phyloP scores from a whole-genome alignment of 1,140 invertebrate species.

The Papilio helenus region DNA sequence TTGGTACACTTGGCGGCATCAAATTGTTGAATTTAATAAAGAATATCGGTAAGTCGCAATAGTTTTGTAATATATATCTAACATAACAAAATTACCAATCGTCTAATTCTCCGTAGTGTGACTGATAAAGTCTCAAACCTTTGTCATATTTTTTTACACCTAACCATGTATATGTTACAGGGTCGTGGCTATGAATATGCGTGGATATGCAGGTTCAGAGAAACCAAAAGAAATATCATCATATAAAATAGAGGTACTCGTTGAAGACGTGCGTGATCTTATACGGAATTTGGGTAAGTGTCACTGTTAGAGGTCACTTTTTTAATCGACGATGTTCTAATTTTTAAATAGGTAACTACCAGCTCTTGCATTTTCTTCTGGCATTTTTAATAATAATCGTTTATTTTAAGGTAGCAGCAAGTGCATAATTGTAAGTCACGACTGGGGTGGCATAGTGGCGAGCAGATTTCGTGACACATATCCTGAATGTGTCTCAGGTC shows the following conservation, averaged over 20 bases:
- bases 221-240: slow-evolving; percentile 83
- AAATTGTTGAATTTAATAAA: slow-evolving; percentile 85
- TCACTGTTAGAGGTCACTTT: background rate
- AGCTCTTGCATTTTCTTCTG: background rate
- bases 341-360: too few species aligned
- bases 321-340: background rate
- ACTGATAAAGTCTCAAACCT: too few species aligned
- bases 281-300: slow-evolving; percentile 83
- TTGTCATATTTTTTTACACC: too few species aligned
- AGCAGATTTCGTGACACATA: slow-evolving; percentile 82
- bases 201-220: slow-evolving; percentile 88
- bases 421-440: slow-evolving; percentile 86
- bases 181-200: slow-evolving; percentile 86
- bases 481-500: slow-evolving; percentile 84
- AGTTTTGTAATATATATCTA: too few species aligned
- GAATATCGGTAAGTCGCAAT: slow-evolving; percentile 83
- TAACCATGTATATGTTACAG: slow-evolving; percentile 71
- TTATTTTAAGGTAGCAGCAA: slow-evolving; percentile 78
- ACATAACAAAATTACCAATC: too few species aligned
- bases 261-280: slow-evolving; percentile 85
- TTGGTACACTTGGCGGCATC: slow-evolving; percentile 88
- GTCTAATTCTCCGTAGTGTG: too few species aligned
- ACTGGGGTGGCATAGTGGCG: slow-evolving; percentile 87
- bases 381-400: background rate
- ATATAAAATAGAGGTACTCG: slow-evolving; percentile 83